A percentile compares a stretch with the other conserved stretches of the same genome.
phyloP scores from a whole-genome alignment of 53 echinoderm and acorn worm genomes.

The Patiria pectinifera region DNA sequence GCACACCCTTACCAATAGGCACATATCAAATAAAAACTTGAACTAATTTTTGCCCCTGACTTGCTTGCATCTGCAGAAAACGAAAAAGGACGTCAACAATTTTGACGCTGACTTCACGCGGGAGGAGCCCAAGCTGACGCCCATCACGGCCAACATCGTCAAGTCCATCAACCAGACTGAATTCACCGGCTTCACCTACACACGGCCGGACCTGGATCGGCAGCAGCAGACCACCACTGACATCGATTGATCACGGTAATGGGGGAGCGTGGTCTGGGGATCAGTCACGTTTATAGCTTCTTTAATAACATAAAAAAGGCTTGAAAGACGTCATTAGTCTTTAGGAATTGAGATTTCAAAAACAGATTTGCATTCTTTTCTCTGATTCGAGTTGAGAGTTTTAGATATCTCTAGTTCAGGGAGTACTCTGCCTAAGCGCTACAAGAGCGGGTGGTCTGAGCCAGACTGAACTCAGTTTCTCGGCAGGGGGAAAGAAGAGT shows the following conservation, averaged over 20 bases:
- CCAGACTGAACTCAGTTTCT: neutral
- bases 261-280: neutral
- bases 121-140: conserved; percentile 94
- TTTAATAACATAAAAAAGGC: too few species aligned
- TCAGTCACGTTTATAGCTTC: neutral
- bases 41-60: neutral
- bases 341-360: neutral
- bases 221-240: conserved; percentile 77
- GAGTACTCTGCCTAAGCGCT: neutral
- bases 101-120: conserved; percentile 98
- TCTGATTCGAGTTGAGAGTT: neutral
- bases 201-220: conserved; percentile 71
- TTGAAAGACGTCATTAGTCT: too few species aligned
- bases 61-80: conserved; percentile 79
- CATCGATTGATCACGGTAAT: conserved; percentile 72
- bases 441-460: neutral
- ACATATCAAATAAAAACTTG: too few species aligned
- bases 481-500: neutral
- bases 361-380: neutral
- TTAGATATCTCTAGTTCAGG: neutral
- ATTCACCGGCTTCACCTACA: conserved; percentile 96
- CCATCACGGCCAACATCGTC: conserved; percentile 79
- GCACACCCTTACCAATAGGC: too few species aligned
- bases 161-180: conserved; percentile 97
- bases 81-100: conserved; percentile 98